A percentile compares a stretch with the other conserved stretches of the same genome.
Conservation (phyloP, 2,113 vertebrate species). For the Podarcis muralis region DNA sequence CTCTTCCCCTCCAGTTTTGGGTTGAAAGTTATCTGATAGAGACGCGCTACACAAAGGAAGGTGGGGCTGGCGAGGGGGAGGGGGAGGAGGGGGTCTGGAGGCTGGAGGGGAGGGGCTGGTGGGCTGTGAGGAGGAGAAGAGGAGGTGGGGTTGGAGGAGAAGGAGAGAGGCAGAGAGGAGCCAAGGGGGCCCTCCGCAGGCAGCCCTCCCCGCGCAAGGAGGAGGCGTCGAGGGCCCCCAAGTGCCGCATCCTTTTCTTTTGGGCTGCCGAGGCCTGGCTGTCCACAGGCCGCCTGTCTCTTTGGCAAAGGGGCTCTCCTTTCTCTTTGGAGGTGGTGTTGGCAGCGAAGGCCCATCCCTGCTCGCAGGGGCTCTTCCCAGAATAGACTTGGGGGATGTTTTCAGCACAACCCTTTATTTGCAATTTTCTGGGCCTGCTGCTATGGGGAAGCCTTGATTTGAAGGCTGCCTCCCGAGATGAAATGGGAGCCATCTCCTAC, state of each 20-base stretch:
- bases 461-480: neutral
- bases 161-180: neutral
- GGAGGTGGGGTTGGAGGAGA: neutral
- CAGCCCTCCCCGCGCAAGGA: neutral
- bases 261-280: neutral
- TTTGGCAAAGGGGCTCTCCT: neutral
- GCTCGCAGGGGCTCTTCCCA: too few species aligned
- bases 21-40: constrained; percentile 15
- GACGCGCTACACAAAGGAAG: constrained; percentile 65
- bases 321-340: neutral
- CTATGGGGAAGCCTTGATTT: neutral
- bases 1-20: neutral
- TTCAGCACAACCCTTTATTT: neutral
- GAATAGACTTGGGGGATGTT: neutral
- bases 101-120: constrained; percentile 4
- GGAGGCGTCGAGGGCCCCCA: neutral
- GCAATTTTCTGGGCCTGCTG: neutral
- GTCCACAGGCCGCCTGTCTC: neutral
- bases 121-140: neutral
- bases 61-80: constrained; percentile 51
- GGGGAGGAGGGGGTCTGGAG: constrained; percentile 21
- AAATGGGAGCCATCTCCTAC: neutral
- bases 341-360: neutral
- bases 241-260: constrained; percentile 1
- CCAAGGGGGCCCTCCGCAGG: neutral